Conservation (phyloP, 2,113 vertebrate species). For the Limnothrissa miodon region DNA sequence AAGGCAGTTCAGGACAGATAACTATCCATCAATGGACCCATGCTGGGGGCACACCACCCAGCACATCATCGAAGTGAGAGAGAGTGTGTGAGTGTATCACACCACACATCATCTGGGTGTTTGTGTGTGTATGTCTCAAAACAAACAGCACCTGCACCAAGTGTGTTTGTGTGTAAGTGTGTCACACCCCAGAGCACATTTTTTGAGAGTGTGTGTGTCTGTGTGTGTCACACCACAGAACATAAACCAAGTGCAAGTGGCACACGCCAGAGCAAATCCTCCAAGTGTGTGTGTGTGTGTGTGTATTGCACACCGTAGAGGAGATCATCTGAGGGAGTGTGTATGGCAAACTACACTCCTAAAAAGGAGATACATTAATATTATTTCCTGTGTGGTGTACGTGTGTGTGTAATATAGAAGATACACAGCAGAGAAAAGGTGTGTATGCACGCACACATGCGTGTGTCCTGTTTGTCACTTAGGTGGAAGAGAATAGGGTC, state of each 20-base stretch:
- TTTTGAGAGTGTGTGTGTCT: too few species aligned
- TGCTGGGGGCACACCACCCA: neutral
- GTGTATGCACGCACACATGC: neutral
- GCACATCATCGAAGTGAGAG: neutral
- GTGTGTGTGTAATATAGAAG: neutral
- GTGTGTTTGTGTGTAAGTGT: neutral
- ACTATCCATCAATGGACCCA: neutral
- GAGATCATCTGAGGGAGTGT: too few species aligned
- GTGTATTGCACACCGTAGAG: too few species aligned
- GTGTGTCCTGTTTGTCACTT: neutral
- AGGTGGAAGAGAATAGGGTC: neutral
- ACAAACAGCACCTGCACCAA: too few species aligned
- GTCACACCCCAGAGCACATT: too few species aligned
- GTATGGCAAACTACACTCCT: too few species aligned
- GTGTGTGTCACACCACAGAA: too few species aligned
- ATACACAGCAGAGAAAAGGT: neutral
- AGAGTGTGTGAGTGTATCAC: neutral
- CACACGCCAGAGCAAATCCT: too few species aligned
- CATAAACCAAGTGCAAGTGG: too few species aligned
- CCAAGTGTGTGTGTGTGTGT: neutral
- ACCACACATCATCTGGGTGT: neutral
- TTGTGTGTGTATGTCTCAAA: too few species aligned
- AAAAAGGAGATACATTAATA: too few species aligned
- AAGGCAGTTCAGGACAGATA: neutral
- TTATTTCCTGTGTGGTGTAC: too few species aligned